Base-by-base conservation (phyloP, 2,797 vertebrate genomes). In the Thripadectes ignobilis region DNA sequence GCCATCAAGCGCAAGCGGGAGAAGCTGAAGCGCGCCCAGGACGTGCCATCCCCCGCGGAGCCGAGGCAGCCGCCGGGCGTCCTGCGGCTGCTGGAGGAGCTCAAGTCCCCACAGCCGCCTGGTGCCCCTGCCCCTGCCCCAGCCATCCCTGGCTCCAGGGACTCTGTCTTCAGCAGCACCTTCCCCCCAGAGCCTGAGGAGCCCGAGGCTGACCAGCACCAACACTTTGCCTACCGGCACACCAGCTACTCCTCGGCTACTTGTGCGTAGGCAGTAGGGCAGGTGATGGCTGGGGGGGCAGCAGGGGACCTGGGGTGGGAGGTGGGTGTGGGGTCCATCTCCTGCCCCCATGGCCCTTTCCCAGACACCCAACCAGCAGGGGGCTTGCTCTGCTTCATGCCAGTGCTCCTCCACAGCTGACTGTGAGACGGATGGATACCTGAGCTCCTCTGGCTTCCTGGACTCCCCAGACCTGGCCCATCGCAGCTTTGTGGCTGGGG, bases 341-440 rank as follows among this genome's bases (percentile, higher is more conserved):
- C 13, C 18, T 46, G 26, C 59, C 52, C 57, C 76, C 45, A 18
- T 29, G 52, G 63, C 57, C 3, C 2, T 36, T 29, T 38, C 48
- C 52, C 8, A 3, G 32, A 23, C 16, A 26, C 13, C 13, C 51
- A 36, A 7, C 24, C 1, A 8, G 41, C 79, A 34, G 34, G 22
- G 63, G 7, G 15, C 23, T 30, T 20, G 2, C 17, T 43, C 36
- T 0, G 0, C 27, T 79, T 90, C 80, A 90, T 5, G 15, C 16
- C 85, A 7, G 30, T 1, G 2, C 54, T 86, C 8, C 51, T 71
- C 96, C 43, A 55, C 98, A 99, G 99, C 99, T 61, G 99, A 99
- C 97, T 99, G 99, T 3, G 99, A 99, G 98, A 99, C 98, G 0
- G 99, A 99, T 6, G 99, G 98, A 88, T 99, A 99, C 98, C 98